These are phyloP conservation scores for Epinephelus moara DNA, from an alignment of 2,113 vertebrate genomes.

Conservation along the genomic window DNA sequence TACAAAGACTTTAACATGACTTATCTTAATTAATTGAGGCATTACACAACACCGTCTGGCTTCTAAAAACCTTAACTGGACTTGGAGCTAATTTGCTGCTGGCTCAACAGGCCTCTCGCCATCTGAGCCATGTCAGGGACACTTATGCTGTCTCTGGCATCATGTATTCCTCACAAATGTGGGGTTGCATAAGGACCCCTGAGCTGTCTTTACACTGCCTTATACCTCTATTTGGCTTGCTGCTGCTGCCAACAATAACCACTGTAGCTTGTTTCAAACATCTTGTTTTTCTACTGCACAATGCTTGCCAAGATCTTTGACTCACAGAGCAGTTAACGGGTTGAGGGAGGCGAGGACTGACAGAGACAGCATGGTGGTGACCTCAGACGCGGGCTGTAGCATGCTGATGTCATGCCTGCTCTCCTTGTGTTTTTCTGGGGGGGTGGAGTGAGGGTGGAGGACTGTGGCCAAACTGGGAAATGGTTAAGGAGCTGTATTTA, in stretches of 20 bases:
- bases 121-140: conserved; percentile 46
- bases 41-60: conserved; percentile 24
- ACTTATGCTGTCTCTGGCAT: conserved; percentile 48
- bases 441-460: conserved; percentile 17
- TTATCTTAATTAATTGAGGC: neutral
- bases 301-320: conserved; percentile 62
- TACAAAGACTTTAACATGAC: conserved; percentile 7
- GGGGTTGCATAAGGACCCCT: conserved; percentile 53
- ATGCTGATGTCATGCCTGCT: conserved; percentile 63
- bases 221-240: conserved; percentile 59
- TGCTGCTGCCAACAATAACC: conserved; percentile 68
- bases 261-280: conserved; percentile 50
- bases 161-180: conserved; percentile 32
- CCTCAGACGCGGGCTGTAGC: conserved; percentile 53
- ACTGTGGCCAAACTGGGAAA: conserved; percentile 27
- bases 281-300: conserved; percentile 58
- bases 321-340: conserved; percentile 51
- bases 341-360: conserved; percentile 53
- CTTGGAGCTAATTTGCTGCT: conserved; percentile 42
- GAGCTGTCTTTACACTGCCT: conserved; percentile 41
- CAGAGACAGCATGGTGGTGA: conserved; percentile 61
- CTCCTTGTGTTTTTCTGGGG: conserved; percentile 15
- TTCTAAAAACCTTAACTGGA: conserved; percentile 3
- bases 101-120: conserved; percentile 30
- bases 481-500: conserved; percentile 23